Percentiles rank a stretch among this genome's conserved stretches.
These are phyloP conservation scores for Sinocyclocheilus maitianheensis DNA, from an alignment of 2,113 vertebrate genomes.

Conservation along the genomic window DNA sequence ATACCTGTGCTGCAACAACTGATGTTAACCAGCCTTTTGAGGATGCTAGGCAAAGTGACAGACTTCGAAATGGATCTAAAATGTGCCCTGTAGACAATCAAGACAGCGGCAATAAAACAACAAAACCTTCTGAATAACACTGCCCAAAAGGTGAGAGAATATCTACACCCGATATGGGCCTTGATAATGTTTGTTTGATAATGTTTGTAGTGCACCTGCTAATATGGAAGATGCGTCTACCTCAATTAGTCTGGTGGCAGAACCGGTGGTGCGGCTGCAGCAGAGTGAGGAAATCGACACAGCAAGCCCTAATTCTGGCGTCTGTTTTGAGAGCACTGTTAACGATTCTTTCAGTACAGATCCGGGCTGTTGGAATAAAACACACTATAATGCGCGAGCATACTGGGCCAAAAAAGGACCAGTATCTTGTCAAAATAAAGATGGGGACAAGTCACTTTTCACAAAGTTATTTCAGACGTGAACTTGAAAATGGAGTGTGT, in stretches of 20 bases:
- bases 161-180: no score
- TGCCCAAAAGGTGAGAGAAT: no score
- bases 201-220: not conserved
- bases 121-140: no score
- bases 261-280: no score
- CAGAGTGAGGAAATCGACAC: not conserved
- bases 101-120: not conserved
- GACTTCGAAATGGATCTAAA: not conserved
- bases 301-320: not conserved
- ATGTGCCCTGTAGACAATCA: not conserved
- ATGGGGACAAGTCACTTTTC: no score
- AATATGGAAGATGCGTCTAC: not conserved
- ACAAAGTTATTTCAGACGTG: no score
- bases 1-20: not conserved
- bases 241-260: not conserved
- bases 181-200: not conserved
- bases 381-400: no score
- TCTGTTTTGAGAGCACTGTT: no score
- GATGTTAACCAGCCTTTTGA: not conserved
- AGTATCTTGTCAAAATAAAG: no score
- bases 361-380: not conserved
- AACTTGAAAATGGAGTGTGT: conserved; percentile 3
- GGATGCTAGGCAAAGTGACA: not conserved
- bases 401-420: no score
- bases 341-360: no score